A percentile compares a stretch with the other conserved stretches of the same genome.
Conservation (phyloP, 2,113 vertebrate genomes). For the Rhinolophus ferrumequinum region DNA sequence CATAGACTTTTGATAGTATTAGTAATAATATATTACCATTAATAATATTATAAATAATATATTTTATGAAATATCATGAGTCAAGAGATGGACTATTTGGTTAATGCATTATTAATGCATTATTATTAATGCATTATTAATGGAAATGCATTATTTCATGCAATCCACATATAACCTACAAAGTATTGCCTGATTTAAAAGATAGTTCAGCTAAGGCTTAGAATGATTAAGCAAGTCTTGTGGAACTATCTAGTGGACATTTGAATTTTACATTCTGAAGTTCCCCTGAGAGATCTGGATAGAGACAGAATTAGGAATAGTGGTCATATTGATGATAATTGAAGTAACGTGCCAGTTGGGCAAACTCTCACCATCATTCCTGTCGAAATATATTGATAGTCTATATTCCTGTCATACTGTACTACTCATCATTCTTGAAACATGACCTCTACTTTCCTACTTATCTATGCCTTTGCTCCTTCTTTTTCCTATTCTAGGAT, state of each 20-base stretch:
- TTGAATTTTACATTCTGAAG: background rate
- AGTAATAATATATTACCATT: background rate
- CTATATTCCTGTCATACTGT: background rate
- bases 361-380: background rate
- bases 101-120: too few species aligned
- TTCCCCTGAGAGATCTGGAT: background rate
- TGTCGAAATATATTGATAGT: background rate
- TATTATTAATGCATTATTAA: too few species aligned
- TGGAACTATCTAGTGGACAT: background rate
- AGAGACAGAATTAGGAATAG: background rate
- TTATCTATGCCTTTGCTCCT: background rate
- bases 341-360: background rate
- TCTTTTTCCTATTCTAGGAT: background rate
- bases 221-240: background rate
- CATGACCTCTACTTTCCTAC: background rate
- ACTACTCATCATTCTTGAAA: background rate
- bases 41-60: background rate
- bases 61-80: background rate
- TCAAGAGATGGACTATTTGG: background rate
- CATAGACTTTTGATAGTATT: background rate
- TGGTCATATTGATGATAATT: background rate
- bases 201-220: background rate
- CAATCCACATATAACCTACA: background rate
- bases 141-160: background rate
- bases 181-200: constrained; percentile 29